These are phyloP conservation scores for Fratercula arctica DNA, from an alignment of 2,797 vertebrate species.

Conservation along the genomic window DNA sequence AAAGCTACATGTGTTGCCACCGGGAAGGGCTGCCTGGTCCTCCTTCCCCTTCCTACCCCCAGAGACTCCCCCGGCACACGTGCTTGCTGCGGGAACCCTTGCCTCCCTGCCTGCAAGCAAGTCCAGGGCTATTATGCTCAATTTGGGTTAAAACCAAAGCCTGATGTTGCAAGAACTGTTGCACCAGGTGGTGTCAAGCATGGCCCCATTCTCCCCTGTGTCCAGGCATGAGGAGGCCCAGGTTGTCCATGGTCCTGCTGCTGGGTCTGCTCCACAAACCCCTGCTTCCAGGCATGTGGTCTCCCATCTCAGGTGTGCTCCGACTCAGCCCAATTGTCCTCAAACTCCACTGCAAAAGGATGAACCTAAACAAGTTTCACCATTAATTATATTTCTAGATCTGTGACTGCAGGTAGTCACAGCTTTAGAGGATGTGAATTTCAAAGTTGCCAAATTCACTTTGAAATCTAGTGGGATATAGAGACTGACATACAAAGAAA, in stretches of 20 bases:
- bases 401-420: background rate
- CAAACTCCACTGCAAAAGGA: background rate
- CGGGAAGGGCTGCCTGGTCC: background rate
- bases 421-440: background rate
- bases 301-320: background rate
- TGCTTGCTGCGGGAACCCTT: fast-evolving
- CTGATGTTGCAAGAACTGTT: background rate
- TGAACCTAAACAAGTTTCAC: background rate
- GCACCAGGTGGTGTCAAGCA: fast-evolving
- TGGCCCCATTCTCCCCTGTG: fast-evolving
- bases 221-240: fast-evolving
- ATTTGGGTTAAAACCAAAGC: background rate
- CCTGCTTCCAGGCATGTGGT: fast-evolving
- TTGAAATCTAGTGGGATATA: background rate
- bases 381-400: background rate
- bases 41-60: background rate
- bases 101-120: background rate
- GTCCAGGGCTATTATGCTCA: fast-evolving
- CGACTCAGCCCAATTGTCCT: background rate
- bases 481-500: background rate
- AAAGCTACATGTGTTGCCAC: background rate
- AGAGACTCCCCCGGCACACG: fast-evolving
- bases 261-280: background rate
- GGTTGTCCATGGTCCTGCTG: fast-evolving
- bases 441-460: background rate